phyloP scores from a whole-genome alignment of 2,888 invertebrate genomes.

The Lamellibrachia satsuma region DNA sequence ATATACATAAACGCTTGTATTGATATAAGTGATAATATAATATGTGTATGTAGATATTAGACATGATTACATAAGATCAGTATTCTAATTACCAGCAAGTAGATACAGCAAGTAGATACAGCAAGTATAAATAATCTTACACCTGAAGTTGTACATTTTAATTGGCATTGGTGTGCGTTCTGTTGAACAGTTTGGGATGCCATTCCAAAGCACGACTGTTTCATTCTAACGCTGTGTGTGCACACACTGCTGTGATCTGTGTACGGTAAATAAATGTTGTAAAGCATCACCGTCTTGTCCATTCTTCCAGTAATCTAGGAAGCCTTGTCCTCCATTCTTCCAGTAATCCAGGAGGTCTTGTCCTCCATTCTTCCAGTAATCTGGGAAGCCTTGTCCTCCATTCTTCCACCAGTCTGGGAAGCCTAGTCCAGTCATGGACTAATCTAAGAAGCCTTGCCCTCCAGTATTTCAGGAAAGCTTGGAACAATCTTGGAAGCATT shows the following conservation, averaged over 20 bases:
- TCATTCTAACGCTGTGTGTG: not conserved
- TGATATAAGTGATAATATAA: not conserved
- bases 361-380: not conserved
- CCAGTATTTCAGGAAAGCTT: not conserved
- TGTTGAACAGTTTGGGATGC: not conserved
- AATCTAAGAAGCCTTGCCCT: not conserved
- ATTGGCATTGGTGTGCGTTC: not conserved
- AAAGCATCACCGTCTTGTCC: not conserved
- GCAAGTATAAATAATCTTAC: slow-evolving; percentile 9
- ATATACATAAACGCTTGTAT: not conserved
- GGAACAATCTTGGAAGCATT: not conserved
- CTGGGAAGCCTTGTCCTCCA: not conserved
- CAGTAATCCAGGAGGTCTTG: not conserved
- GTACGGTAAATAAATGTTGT: not conserved
- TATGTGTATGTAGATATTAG: slow-evolving; percentile 5
- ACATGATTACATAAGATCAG: not conserved
- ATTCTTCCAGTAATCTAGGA: not conserved
- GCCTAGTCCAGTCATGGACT: not conserved
- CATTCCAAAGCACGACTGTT: not conserved
- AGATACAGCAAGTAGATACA: not conserved
- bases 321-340: slow-evolving; percentile 5
- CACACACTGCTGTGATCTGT: not conserved
- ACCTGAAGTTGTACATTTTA: not conserved
- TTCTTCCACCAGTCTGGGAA: not conserved
- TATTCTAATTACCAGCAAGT: not conserved